Conservation (phyloP, 2,888 invertebrate species). For the Apantesis nais region DNA sequence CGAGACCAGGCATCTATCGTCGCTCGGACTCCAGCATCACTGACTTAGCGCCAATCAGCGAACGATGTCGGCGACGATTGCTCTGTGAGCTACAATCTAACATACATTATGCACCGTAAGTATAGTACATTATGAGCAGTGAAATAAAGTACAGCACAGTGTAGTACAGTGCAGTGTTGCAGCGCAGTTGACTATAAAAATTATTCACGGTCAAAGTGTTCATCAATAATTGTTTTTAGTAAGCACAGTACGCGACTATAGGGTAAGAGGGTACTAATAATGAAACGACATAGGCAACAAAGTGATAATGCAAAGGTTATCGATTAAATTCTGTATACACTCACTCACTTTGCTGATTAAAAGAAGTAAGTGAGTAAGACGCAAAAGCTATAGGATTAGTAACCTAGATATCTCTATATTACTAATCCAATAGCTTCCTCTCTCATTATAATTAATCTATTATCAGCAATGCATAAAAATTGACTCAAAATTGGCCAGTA, state of each 20-base stretch:
- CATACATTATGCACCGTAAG: constrained; percentile 54
- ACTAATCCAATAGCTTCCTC: neutral
- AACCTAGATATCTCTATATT: neutral
- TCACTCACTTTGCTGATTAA: neutral
- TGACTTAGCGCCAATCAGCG: constrained; percentile 63
- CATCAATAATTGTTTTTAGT: too few species aligned
- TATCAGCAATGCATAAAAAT: neutral
- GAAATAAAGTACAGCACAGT: neutral
- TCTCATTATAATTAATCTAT: neutral
- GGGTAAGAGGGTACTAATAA: neutral
- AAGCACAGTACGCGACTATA: neutral
- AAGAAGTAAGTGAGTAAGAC: neutral
- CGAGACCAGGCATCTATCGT: constrained; percentile 50
- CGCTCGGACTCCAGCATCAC: constrained; percentile 46
- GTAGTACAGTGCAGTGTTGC: neutral
- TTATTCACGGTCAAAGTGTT: too few species aligned
- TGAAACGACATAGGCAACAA: neutral
- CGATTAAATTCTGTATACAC: too few species aligned
- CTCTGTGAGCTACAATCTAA: constrained; percentile 76
- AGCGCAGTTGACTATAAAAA: too few species aligned
- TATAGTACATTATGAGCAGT: neutral
- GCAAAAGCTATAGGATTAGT: neutral
- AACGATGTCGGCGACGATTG: constrained; percentile 70
- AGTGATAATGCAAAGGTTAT: neutral
- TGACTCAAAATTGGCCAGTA: neutral